Evolutionary conservation across 2,888 invertebrate genomes (phyloP).

Genomic region (Synanthedon vespiformis): DNA sequence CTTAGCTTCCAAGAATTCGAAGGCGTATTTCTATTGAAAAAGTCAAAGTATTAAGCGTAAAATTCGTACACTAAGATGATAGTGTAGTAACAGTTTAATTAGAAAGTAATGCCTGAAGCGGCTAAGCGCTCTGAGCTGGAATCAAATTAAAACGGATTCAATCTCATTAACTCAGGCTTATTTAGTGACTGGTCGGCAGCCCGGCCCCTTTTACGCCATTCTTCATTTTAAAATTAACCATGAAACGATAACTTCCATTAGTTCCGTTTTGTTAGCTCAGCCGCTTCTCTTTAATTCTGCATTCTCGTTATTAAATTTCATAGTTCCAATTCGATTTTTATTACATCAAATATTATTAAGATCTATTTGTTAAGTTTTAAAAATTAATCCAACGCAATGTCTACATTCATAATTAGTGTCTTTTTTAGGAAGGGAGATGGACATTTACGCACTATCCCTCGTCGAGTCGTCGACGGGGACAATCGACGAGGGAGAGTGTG

Average conservation of each 20-base stretch:
- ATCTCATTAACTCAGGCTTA: conserved; percentile 33
- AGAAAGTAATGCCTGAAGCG: neutral
- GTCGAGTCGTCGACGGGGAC: too few relatives aligned
- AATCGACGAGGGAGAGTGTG: too few relatives aligned
- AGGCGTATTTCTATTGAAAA: too few relatives aligned
- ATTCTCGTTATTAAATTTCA: conserved; percentile 8
- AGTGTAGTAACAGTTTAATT: neutral
- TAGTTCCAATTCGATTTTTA: conserved; percentile 1
- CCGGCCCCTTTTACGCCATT: conserved; percentile 9
- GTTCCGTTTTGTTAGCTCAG: conserved; percentile 7
- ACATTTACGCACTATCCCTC: too few relatives aligned
- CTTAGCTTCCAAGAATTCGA: too few relatives aligned
- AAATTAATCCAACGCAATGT: too few relatives aligned
- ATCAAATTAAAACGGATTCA: conserved; percentile 30
- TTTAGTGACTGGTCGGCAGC: conserved; percentile 19
- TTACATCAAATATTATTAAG: neutral
- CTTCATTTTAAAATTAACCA: conserved; percentile 7
- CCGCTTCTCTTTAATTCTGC: conserved; percentile 11
- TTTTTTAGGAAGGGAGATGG: too few relatives aligned
- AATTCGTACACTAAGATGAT: neutral
- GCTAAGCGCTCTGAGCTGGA: conserved; percentile 2
- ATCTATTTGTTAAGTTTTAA: too few relatives aligned
- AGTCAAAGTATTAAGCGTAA: neutral
- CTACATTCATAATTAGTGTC: too few relatives aligned
- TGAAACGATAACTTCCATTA: conserved; percentile 10